These are phyloP conservation scores for Muscicapa adusta DNA, from an alignment of 2,113 vertebrate species.

Conservation along the genomic window DNA sequence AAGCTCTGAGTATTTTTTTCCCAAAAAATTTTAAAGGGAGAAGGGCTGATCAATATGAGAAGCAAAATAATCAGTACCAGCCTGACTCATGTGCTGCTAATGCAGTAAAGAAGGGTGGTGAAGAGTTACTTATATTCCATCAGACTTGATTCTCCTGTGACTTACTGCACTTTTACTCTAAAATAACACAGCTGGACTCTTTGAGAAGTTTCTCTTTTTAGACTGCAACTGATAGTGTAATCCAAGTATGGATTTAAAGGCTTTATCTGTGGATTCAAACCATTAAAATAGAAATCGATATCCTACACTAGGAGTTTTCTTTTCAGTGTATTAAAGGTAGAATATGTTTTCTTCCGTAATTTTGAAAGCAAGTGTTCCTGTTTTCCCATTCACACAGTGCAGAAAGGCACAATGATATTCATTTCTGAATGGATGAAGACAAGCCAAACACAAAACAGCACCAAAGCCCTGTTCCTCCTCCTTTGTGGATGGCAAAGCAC, in stretches of 20 bases:
- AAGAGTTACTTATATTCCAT: not conserved
- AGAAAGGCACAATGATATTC: not conserved
- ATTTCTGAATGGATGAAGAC: not conserved
- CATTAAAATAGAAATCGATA: not conserved
- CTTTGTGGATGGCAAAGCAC: not conserved
- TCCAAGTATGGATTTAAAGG: not conserved
- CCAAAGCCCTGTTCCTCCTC: not conserved
- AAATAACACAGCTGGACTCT: slow-evolving; percentile 23
- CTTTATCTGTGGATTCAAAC: not conserved
- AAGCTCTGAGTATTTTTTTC: not conserved
- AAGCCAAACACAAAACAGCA: not conserved
- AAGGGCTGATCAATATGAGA: not conserved
- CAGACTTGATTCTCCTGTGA: not conserved
- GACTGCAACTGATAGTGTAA: not conserved
- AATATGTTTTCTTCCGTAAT: not conserved
- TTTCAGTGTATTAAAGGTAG: not conserved
- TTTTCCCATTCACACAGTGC: not conserved
- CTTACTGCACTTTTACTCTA: not conserved
- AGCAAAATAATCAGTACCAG: not conserved
- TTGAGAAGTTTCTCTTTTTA: not conserved
- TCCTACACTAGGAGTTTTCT: not conserved
- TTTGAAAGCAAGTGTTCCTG: not conserved
- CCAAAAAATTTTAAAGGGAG: not conserved
- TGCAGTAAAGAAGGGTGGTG: not conserved
- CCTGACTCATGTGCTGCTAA: not conserved